Base-by-base conservation (phyloP, 2,888 invertebrate species). In the Chouioia cunea region DNA sequence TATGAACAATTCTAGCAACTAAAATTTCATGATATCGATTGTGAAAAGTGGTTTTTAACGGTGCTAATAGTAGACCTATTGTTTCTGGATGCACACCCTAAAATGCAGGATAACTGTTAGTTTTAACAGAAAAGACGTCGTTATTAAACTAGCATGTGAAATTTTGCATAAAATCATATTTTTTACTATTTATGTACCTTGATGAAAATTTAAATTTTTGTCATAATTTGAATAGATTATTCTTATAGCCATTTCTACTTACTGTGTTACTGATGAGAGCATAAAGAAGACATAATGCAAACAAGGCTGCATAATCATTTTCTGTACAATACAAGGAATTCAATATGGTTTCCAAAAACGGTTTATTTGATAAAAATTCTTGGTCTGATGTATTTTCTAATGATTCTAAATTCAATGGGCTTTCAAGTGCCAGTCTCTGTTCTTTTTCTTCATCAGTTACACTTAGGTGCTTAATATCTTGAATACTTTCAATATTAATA, bases 251-350 rank as follows among this genome's bases (percentile, higher is more conserved):
- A n/a, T 64, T 56, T 65, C 54, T 65, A 14, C 23, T 86, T 87
- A 97, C 99, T 97, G 91, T 90, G 87, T 99, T 99, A 83, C 94
- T 94, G 72, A 94, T 94, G 86, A 99, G 90, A 15, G 98, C 97
- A 85, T 97, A 97, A 50, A 99, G 89, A 71, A 99, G 88, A 86
- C 97, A 96, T 16, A 99, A 88, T 3, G 94, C 93, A 85, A 98
- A 95, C 71, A 99, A 88, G 6, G 97, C 93, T 56, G 94, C 91
- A 83, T 99, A 98, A 88, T 99, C 99, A 86, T 97, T 97, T 82
- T 97, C 97, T 14, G 89, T 89, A 82, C 96, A 96, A 81, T 95
- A 94, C 76, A 99, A 87, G 0, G 96, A 93, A 78, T 93, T 92
- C 72, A 97, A 88, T 59, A 98, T 91, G 4, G 96, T 94, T 84